Conservation (phyloP, 2,888 invertebrate species). For the Cheilosia vernalis region DNA sequence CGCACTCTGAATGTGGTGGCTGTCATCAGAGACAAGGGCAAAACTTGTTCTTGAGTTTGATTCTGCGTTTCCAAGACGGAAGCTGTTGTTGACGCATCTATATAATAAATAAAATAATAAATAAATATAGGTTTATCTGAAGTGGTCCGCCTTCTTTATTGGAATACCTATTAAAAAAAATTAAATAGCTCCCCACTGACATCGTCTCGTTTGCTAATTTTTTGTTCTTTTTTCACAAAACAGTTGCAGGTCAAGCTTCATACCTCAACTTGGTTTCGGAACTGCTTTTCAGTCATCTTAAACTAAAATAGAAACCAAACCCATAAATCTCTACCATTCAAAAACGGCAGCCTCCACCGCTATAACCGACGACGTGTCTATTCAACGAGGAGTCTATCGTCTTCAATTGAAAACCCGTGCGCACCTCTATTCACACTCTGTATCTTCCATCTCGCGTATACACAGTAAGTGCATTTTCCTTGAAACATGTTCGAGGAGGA, state of each 20-base stretch:
- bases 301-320: not conserved
- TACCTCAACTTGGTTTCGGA: no score
- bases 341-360: not conserved
- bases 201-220: no score
- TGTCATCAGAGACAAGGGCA: no score
- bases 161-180: no score
- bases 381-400: slow-evolving; percentile 16
- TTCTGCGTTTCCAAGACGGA: not conserved
- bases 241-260: no score
- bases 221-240: no score
- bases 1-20: not conserved
- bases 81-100: not conserved
- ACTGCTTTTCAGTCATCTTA: no score
- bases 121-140: no score
- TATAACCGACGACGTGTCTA: not conserved
- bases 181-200: no score
- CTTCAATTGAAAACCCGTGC: slow-evolving; percentile 41
- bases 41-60: not conserved
- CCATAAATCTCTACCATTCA: not conserved
- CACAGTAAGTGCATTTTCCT: slow-evolving; percentile 61
- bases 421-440: slow-evolving; percentile 57
- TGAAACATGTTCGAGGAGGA: slow-evolving; percentile 20
- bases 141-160: no score
- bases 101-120: no score
- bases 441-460: slow-evolving; percentile 54